These are phyloP conservation scores for Ramphastos sulfuratus DNA, from an alignment of 2,113 vertebrate genomes.

Conservation along the genomic window DNA sequence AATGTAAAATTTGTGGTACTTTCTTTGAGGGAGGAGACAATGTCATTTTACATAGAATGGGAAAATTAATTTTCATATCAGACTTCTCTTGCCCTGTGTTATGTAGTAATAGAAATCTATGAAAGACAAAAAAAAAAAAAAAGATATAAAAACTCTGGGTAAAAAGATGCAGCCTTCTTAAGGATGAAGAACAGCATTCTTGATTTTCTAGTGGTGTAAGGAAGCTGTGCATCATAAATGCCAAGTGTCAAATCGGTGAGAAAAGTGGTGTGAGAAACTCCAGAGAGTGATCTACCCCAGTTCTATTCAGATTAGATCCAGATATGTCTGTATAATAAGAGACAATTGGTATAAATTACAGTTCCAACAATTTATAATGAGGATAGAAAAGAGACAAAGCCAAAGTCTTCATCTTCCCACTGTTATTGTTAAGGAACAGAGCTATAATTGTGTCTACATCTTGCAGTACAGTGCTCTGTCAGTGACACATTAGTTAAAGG, in stretches of 20 bases:
- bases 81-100: not conserved
- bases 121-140: no score
- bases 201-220: not conserved
- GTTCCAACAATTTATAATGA: not conserved
- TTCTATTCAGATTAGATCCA: not conserved
- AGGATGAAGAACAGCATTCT: not conserved
- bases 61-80: not conserved
- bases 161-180: not conserved
- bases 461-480: not conserved
- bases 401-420: not conserved
- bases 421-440: not conserved
- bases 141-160: rapidly evolving
- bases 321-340: not conserved
- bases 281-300: not conserved
- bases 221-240: not conserved
- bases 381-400: not conserved
- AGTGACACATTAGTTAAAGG: not conserved
- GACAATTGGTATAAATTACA: not conserved
- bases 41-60: not conserved
- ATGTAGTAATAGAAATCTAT: not conserved
- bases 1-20: not conserved
- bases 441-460: not conserved
- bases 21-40: not conserved
- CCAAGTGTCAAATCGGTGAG: not conserved
- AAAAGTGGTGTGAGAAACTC: not conserved